These are phyloP conservation scores for Butorides virescens DNA, from an alignment of 2,113 vertebrate genomes.

Conservation along the genomic window DNA sequence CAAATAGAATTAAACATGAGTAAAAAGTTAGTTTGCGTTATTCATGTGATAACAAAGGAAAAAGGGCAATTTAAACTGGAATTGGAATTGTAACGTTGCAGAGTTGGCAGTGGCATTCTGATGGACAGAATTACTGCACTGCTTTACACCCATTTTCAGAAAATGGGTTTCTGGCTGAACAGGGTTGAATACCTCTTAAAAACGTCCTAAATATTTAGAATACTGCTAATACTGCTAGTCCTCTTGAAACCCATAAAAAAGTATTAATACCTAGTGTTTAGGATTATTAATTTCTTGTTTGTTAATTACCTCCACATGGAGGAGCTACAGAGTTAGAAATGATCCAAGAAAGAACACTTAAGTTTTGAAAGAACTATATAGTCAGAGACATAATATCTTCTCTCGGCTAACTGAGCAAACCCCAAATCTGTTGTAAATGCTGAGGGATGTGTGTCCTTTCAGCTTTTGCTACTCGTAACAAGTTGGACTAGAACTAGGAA, in stretches of 20 bases:
- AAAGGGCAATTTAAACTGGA: not conserved
- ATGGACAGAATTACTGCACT: not conserved
- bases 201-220: not conserved
- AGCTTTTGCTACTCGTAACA: not conserved
- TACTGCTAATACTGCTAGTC: not conserved
- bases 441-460: not conserved
- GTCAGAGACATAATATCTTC: fast-evolving
- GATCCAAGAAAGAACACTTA: not conserved
- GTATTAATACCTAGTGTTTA: not conserved
- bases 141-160: not conserved
- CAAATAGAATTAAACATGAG: not conserved
- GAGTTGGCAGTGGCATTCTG: not conserved
- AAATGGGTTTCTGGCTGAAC: not conserved
- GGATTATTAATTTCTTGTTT: not conserved
- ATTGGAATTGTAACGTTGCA: not conserved
- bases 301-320: constrained; percentile 5
- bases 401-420: not conserved
- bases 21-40: not conserved
- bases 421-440: not conserved
- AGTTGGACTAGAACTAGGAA: not conserved
- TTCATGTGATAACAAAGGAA: not conserved
- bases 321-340: constrained; percentile 48
- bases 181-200: not conserved
- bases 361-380: not conserved
- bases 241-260: not conserved